Evolutionary conservation across 30 jellyfish, hydroid and myxozoan species (phyloP).

Genomic region (Turritopsis dohrnii): DNA sequence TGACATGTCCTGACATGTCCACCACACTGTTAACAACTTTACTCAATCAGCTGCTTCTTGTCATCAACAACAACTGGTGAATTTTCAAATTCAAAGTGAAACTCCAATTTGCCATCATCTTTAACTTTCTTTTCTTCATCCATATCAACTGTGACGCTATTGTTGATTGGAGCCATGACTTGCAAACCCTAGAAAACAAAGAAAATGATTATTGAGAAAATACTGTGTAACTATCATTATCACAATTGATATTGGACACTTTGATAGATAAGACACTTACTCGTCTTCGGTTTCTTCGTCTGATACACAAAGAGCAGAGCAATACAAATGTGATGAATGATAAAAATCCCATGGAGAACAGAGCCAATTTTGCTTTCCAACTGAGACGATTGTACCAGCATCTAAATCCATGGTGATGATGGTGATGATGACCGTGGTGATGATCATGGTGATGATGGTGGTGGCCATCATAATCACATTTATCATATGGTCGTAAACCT

Average conservation of each 20-base stretch:
- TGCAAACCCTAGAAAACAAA: not conserved
- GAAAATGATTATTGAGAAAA: not conserved
- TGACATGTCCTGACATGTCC: not conserved
- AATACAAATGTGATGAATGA: not conserved
- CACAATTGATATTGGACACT: not conserved
- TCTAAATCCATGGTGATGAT: slow-evolving; percentile 8
- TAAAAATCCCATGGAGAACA: slow-evolving; percentile 15
- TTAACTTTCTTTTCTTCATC: slow-evolving; percentile 7
- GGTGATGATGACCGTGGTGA: slow-evolving; percentile 11
- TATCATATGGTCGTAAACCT: not conserved
- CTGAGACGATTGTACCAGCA: slow-evolving; percentile 28
- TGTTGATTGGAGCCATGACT: not conserved
- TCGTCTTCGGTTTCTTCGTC: not conserved
- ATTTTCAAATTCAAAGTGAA: slow-evolving; percentile 26
- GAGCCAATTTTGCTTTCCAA: slow-evolving; percentile 12
- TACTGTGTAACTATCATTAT: not conserved
- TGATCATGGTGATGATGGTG: not conserved
- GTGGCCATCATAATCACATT: not conserved
- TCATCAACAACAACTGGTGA: slow-evolving; percentile 23
- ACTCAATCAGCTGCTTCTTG: slow-evolving; percentile 4
- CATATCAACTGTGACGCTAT: slow-evolving; percentile 13
- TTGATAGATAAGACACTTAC: slow-evolving; percentile 9
- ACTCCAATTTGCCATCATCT: slow-evolving; percentile 14
- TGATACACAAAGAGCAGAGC: not conserved
- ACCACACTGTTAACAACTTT: not conserved